phyloP scores from a whole-genome alignment of 1,140 invertebrate species.

The Glossosoma conforme region DNA sequence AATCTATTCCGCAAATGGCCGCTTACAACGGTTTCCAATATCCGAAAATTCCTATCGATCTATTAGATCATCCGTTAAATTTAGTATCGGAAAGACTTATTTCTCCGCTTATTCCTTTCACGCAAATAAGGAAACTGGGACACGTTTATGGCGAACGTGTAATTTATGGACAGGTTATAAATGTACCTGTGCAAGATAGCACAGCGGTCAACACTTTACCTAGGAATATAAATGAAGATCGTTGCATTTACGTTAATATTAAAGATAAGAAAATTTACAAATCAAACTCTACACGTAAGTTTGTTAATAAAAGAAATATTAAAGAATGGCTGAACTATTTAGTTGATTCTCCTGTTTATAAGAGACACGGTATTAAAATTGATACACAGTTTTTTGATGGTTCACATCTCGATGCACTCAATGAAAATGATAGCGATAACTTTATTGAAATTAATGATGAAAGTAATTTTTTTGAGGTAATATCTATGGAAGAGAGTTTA shows the following conservation, averaged over 20 bases:
- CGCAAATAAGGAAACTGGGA: slow-evolving; percentile 2
- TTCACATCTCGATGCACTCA: no score
- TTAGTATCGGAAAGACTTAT: background rate
- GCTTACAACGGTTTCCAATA: no score
- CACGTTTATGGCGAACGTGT: background rate
- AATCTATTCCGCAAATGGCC: no score
- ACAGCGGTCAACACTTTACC: slow-evolving; percentile 1
- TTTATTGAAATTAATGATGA: no score
- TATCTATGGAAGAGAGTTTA: slow-evolving; percentile 30
- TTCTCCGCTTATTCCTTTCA: background rate
- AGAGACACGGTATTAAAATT: slow-evolving; percentile 4
- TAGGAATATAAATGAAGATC: slow-evolving; percentile 15
- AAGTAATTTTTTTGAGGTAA: no score
- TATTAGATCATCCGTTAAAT: no score
- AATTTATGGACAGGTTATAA: background rate
- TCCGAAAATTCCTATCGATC: no score
- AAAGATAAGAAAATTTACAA: no score
- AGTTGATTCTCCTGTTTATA: slow-evolving; percentile 25
- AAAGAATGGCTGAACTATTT: slow-evolving; percentile 30
- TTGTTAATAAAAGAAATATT: slow-evolving; percentile 21
- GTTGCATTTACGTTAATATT: slow-evolving; percentile 10
- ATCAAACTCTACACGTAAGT: no score
- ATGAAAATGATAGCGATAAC: no score
- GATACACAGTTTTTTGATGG: slow-evolving; percentile 12
- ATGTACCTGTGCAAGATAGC: background rate